Evolutionary conservation across 2,888 invertebrate genomes (phyloP).

Genomic region (Cordilura impudica): DNA sequence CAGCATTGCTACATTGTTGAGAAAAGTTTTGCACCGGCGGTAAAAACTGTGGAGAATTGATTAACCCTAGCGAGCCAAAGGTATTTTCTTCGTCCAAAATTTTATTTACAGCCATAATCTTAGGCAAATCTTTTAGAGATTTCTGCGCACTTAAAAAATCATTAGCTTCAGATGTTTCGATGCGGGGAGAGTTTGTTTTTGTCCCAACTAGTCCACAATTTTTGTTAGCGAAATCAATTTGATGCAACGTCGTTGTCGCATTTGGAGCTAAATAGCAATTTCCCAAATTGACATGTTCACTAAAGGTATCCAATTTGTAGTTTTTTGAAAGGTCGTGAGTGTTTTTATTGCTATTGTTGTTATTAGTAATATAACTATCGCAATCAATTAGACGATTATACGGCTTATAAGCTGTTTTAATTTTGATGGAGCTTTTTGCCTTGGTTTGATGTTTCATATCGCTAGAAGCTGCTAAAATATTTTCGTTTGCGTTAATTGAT

Average conservation of each 20-base stretch:
- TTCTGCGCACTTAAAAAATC: no score
- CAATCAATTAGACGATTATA: constrained; percentile 11
- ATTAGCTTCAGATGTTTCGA: neutral
- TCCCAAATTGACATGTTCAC: neutral
- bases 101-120: no score
- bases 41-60: neutral
- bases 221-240: constrained; percentile 19
- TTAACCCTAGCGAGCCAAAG: neutral
- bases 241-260: neutral
- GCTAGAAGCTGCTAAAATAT: neutral
- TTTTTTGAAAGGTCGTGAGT: neutral
- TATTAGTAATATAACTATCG: neutral
- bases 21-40: neutral
- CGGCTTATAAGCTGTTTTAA: constrained; percentile 23
- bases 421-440: neutral
- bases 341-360: neutral
- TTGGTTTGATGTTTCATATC: neutral
- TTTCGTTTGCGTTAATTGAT: neutral
- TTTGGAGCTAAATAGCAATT: constrained; percentile 15
- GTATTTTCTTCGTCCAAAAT: no score
- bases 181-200: neutral
- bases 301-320: constrained; percentile 6
- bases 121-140: no score
- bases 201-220: neutral
- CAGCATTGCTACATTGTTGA: neutral